Evolutionary conservation across 2,797 vertebrate genomes (phyloP).

Genomic region (Acipenser oxyrinchus): DNA sequence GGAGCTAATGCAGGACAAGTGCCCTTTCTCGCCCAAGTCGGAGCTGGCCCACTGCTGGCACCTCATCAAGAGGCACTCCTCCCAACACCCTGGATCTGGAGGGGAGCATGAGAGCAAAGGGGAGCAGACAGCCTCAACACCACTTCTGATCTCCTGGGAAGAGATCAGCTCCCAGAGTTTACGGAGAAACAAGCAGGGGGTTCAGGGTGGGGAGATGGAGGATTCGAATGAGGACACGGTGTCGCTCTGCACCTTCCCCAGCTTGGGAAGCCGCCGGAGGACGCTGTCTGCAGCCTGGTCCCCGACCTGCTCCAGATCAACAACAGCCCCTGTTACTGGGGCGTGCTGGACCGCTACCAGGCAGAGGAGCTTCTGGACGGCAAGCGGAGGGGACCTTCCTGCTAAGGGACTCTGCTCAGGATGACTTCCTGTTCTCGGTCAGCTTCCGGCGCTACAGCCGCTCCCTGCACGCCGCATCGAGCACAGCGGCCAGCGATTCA

Average conservation of each 20-base stretch:
- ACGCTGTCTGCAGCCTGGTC: slow-evolving; percentile 84
- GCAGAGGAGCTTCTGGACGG: slow-evolving; percentile 90
- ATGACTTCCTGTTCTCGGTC: slow-evolving; percentile 91
- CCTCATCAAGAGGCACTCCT: slow-evolving; percentile 78
- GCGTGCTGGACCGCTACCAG: slow-evolving; percentile 87
- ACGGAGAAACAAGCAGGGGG: slow-evolving; percentile 24
- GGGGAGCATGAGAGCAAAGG: slow-evolving; percentile 40
- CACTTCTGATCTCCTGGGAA: slow-evolving; percentile 58
- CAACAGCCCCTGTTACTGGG: slow-evolving; percentile 94
- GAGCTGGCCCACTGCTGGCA: slow-evolving; percentile 91
- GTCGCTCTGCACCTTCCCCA: slow-evolving; percentile 36
- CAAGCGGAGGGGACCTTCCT: slow-evolving; percentile 90
- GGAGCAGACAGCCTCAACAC: slow-evolving; percentile 44
- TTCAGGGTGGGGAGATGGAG: slow-evolving; percentile 13
- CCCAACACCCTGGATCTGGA: slow-evolving; percentile 39
- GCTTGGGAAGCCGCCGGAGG: slow-evolving; percentile 48
- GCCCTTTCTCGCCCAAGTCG: slow-evolving; percentile 84
- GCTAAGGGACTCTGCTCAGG: slow-evolving; percentile 87
- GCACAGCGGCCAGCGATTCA: slow-evolving; percentile 91
- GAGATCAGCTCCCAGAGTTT: slow-evolving; percentile 38
- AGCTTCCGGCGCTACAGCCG: slow-evolving; percentile 94
- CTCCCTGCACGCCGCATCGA: slow-evolving; percentile 93
- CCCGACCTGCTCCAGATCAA: slow-evolving; percentile 95
- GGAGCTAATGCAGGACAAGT: slow-evolving; percentile 89
- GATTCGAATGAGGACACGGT: slow-evolving; percentile 60